Base-by-base conservation (phyloP, 2,113 vertebrate genomes). In the Pristiophorus japonicus region DNA sequence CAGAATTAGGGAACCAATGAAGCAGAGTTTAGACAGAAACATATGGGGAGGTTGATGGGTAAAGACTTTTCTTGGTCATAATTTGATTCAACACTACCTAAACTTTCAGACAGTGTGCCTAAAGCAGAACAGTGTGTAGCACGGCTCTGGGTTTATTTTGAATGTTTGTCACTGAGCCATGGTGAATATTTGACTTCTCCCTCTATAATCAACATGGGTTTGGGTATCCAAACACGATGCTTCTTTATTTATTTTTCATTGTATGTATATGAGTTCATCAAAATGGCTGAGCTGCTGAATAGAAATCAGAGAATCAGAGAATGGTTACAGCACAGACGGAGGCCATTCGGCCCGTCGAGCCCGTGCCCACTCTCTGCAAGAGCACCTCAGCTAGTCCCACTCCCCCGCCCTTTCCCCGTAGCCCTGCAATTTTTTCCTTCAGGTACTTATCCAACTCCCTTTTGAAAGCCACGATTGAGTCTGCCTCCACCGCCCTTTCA, bases 91-190 rank as follows among this genome's bases (percentile, higher is more conserved):
- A 90, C 51, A 90, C 87, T 30, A 90, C 30, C 87, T 90, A 3
- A 88, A 59, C 27, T 34, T 90, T 59, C 87, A 90, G 87, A 90
- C 87, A 90, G 87, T 30, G 87, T 59, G 47, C 55, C 85, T 88
- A 88, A 88, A 55, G 47, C 85, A 55, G 85, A 30, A 0, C 47
- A 27, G 24, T 88, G 47, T 88, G 45, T 8, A 16, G 51, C 27
- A 55, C 7, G n/a, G 47, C 30, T 59, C 47, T 30, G 24, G 59
- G 87, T 90, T 34, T 90, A 90, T 90, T 62, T 6, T 34, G 27
- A 90, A 90, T 18, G 51, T 90, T 51, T 34, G 51, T 90, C 51
- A 34, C 3, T 90, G 27, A 62, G 27, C 87, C 87, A 90, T 30
- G 55, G 20, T 16, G 81, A 22, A 47, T 85, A 90, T 59, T 59